Evolutionary conservation across 2,888 invertebrate genomes (phyloP).

Genomic region (Liodrosophila aerea): DNA sequence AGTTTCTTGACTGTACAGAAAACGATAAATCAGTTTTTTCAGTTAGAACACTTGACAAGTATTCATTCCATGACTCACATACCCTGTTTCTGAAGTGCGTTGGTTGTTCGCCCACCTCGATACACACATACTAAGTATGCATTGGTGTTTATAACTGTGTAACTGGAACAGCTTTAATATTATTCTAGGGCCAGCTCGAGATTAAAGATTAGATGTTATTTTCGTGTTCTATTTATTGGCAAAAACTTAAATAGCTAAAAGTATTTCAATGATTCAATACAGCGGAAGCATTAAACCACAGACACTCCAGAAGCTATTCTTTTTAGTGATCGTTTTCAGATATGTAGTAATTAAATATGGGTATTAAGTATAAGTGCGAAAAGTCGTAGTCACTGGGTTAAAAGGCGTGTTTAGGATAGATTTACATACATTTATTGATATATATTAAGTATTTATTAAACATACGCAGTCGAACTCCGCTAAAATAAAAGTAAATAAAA

Average conservation of each 20-base stretch:
- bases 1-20: slow-evolving; percentile 1
- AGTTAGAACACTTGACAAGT: slow-evolving; percentile 1
- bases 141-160: slow-evolving; percentile 47
- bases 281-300: slow-evolving; percentile 7
- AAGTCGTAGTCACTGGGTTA: slow-evolving; percentile 29
- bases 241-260: slow-evolving; percentile 9
- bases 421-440: no score
- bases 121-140: slow-evolving; percentile 11
- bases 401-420: slow-evolving; percentile 32
- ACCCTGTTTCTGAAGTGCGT: slow-evolving; percentile 35
- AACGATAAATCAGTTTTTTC: slow-evolving; percentile 27
- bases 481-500: no score
- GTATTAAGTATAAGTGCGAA: no score
- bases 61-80: slow-evolving; percentile 33
- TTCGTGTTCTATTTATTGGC: not conserved
- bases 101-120: slow-evolving; percentile 32
- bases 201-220: slow-evolving; percentile 30
- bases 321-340: slow-evolving; percentile 1
- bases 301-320: not conserved
- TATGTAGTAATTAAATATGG: no score
- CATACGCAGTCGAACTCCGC: no score
- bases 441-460: not conserved
- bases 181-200: slow-evolving; percentile 58
- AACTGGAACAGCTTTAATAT: slow-evolving; percentile 62
- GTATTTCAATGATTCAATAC: slow-evolving; percentile 58